Evolutionary conservation across 2,888 invertebrate species (phyloP), one percentile per base, ranked within the genome.

Genomic region (Psylliodes chrysocephalus): DNA sequence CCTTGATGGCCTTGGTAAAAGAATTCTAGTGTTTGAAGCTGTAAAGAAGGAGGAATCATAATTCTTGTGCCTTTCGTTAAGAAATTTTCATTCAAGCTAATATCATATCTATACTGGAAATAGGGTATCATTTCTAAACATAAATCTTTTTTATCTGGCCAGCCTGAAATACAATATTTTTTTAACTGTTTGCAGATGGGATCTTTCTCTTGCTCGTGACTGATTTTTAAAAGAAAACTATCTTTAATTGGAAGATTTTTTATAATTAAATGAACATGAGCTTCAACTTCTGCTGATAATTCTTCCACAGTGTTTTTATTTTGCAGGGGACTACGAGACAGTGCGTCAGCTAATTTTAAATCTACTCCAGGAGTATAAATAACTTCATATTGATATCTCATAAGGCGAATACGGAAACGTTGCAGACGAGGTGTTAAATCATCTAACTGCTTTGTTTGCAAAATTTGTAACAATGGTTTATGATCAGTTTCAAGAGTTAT

Each of bases 371-470:
- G 25, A 5, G 25, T 7, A 7, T 25, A 7, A 7, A 5, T 33
- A 14, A 73, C 62, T 28, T 18, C n/a, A 51, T 65, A 69, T 0
- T 35, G n/a, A 25, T 66, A 72, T 15, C 67, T 25, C 25, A 25
- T 25, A 3, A 25, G 25, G 3, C 25, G 22, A 7, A 71, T 44
- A 17, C 40, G 35, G 28, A 69, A 65, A 19, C 70, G 38, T 40
- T 69, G 68, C 33, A 70, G 51, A 1, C 71, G 38, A 10, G 78
- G 75, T 4, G 77, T 73, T 5, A 80, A 60, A 4, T 74, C 75
- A 63, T 73, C 73, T 17, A 80, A 56, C 22, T 66, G 35, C 63
- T 79, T 81, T 8, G 69, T 67, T 15, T 70, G 68, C n/a, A n/a
- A n/a, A n/a, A n/a, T n/a, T 67, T n/a, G n/a, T n/a, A n/a, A n/a